Conservation (phyloP, 2,113 vertebrate species). For the Lipophrys pholis region DNA sequence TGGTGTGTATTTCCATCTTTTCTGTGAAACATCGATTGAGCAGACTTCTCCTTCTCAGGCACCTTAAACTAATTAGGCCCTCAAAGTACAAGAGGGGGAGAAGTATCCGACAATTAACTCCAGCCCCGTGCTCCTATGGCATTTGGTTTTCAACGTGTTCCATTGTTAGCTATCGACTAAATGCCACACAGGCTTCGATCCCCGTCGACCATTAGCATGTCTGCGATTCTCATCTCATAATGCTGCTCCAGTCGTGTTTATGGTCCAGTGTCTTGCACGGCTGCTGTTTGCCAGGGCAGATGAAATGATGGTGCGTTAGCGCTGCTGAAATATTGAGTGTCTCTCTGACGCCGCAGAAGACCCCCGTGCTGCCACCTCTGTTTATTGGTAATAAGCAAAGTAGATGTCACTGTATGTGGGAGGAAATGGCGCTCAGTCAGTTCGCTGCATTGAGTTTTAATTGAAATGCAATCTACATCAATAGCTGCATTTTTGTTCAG, state of each 20-base stretch:
- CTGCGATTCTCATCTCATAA: slow-evolving; percentile 63
- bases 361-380: slow-evolving; percentile 26
- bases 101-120: slow-evolving; percentile 75
- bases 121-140: slow-evolving; percentile 65
- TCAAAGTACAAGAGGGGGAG: slow-evolving; percentile 61
- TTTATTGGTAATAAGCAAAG: slow-evolving; percentile 33
- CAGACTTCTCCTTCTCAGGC: slow-evolving; percentile 44
- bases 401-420: slow-evolving; percentile 7
- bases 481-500: too few relatives aligned
- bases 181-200: slow-evolving; percentile 69
- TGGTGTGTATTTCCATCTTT: slow-evolving; percentile 30
- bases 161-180: slow-evolving; percentile 75
- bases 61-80: slow-evolving; percentile 72
- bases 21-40: slow-evolving; percentile 57
- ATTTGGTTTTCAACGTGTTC: slow-evolving; percentile 71
- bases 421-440: slow-evolving; percentile 1
- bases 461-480: too few relatives aligned
- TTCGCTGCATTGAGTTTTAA: not conserved
- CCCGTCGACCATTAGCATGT: slow-evolving; percentile 60
- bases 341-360: slow-evolving; percentile 17
- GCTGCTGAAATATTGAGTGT: slow-evolving; percentile 9
- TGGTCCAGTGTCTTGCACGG: slow-evolving; percentile 21
- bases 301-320: slow-evolving; percentile 40
- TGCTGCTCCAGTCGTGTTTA: slow-evolving; percentile 35
- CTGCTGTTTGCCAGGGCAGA: slow-evolving; percentile 35